Evolutionary conservation across 37 sponge, comb jelly and placozoan species (phyloP).

Genomic region (Ephydatia muelleri): DNA sequence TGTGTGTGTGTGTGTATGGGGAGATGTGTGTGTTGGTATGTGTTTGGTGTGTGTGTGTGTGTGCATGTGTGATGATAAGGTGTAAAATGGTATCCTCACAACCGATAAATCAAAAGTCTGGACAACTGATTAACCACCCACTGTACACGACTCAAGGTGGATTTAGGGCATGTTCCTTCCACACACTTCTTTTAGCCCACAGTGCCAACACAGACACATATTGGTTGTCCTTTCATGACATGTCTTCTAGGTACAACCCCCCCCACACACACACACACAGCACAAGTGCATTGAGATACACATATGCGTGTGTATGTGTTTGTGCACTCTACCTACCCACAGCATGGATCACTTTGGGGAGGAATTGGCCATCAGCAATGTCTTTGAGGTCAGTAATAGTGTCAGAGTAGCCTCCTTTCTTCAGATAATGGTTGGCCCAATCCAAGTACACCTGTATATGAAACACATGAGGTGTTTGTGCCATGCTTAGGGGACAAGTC

Average conservation of each 20-base stretch:
- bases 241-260: no score
- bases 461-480: neutral
- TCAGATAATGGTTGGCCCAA: conserved; percentile 76
- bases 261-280: neutral
- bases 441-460: conserved; percentile 61
- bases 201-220: neutral
- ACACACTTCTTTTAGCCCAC: neutral
- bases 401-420: conserved; percentile 42
- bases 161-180: neutral
- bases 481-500: no score
- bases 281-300: neutral
- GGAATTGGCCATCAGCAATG: conserved; percentile 34
- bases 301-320: neutral
- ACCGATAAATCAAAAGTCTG: no score
- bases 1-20: conserved; percentile 32
- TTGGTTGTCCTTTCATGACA: no score
- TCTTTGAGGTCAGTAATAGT: conserved; percentile 50
- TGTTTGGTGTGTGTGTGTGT: conserved; percentile 44
- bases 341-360: conserved; percentile 57
- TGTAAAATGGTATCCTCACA: no score
- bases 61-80: conserved; percentile 7
- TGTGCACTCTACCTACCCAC: conserved; percentile 43
- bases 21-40: neutral
- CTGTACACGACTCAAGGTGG: neutral
- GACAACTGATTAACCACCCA: neutral